Evolutionary conservation across 64 coral and sea anemone genomes (phyloP).

Genomic region (Stichodactyla mertensii): DNA sequence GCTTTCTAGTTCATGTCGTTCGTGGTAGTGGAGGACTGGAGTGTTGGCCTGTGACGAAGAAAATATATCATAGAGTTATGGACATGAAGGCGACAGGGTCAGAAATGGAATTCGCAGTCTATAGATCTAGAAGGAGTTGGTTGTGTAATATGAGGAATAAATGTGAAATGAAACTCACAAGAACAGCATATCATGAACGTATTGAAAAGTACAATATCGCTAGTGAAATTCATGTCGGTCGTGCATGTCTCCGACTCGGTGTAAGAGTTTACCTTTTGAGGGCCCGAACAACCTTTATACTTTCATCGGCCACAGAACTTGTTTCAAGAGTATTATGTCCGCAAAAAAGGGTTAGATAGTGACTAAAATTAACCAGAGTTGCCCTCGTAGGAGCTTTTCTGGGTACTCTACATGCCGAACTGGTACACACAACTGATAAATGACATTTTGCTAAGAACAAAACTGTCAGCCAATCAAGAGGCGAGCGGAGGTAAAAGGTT

Average conservation of each 20-base stretch:
- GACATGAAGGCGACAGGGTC: constrained; percentile 1
- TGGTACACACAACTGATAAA: constrained; percentile 80
- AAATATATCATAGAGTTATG: neutral
- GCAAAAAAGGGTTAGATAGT: neutral
- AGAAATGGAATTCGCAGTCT: neutral
- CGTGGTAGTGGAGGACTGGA: neutral
- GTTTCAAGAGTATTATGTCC: neutral
- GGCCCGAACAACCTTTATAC: neutral
- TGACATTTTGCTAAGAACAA: constrained; percentile 92
- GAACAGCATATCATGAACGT: neutral
- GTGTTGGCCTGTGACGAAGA: constrained; percentile 1
- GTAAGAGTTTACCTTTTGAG: constrained; percentile 8
- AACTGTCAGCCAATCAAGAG: constrained; percentile 66
- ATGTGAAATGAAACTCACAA: neutral
- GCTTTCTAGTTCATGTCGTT: constrained; percentile 1
- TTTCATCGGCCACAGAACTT: constrained; percentile 10
- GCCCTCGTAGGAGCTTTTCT: constrained; percentile 57
- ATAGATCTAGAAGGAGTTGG: neutral
- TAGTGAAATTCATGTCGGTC: constrained; percentile 8
- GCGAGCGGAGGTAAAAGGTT: constrained; percentile 32
- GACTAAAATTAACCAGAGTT: constrained; percentile 43
- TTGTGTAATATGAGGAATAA: neutral
- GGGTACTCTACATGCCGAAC: constrained; percentile 89
- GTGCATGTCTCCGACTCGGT: neutral
- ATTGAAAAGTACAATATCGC: constrained; percentile 39